These are phyloP conservation scores for Aleiodes sp. DNA, from an alignment of 1,140 invertebrate species.

Conservation along the genomic window DNA sequence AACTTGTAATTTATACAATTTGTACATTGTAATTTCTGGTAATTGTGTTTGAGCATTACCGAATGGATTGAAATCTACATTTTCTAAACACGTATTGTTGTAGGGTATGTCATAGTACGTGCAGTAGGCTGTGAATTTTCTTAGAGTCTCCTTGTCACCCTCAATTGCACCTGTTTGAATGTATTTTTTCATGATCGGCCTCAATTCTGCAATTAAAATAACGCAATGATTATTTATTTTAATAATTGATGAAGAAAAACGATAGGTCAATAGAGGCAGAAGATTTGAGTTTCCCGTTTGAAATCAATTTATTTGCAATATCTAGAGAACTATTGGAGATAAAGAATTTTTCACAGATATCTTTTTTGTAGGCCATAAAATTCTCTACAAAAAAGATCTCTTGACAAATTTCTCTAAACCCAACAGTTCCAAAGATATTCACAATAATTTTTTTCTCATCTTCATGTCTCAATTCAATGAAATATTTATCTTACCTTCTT, in stretches of 20 bases:
- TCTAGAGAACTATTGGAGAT: too few relatives aligned
- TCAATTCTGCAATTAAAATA: conserved; percentile 52
- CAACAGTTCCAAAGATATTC: too few relatives aligned
- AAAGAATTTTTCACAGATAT: too few relatives aligned
- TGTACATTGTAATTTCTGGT: not conserved
- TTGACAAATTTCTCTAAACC: too few relatives aligned
- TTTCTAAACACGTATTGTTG: not conserved
- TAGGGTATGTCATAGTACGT: conserved; percentile 71
- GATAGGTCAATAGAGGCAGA: not conserved
- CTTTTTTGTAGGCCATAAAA: too few relatives aligned
- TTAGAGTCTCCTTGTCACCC: conserved; percentile 50
- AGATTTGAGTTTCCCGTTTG: too few relatives aligned
- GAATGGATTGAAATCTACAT: not conserved
- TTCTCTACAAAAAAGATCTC: too few relatives aligned
- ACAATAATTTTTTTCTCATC: not conserved
- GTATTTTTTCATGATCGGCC: conserved; percentile 64
- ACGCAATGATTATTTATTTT: conserved; percentile 1
- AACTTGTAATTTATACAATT: conserved; percentile 5
- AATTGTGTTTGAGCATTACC: not conserved
- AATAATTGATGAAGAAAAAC: too few relatives aligned
- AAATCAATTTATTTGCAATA: too few relatives aligned
- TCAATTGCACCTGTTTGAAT: conserved; percentile 51
- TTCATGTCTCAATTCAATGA: not conserved
- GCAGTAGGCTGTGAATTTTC: conserved; percentile 68
- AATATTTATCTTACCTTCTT: conserved; percentile 54